phyloP scores from a whole-genome alignment of 2,113 vertebrate species.

The Syrrhaptes paradoxus region DNA sequence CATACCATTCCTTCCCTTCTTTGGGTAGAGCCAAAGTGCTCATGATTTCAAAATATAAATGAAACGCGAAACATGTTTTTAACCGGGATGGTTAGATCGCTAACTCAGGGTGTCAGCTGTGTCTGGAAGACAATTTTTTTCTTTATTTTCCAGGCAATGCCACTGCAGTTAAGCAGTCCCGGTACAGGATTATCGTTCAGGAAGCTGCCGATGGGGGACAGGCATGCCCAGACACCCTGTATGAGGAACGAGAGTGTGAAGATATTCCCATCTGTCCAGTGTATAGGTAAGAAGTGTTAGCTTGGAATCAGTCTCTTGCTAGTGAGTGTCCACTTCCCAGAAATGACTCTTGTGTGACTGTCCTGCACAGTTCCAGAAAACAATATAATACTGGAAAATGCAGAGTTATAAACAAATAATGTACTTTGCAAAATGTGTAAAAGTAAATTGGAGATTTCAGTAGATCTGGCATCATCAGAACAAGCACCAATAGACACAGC shows the following conservation, averaged over 20 bases:
- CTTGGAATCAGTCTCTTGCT: neutral
- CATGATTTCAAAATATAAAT: neutral
- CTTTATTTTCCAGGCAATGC: conserved; percentile 80
- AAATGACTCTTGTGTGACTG: neutral
- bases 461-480: neutral
- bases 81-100: neutral
- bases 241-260: conserved; percentile 96
- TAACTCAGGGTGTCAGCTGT: neutral
- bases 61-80: neutral
- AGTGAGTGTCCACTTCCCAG: neutral
- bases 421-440: neutral
- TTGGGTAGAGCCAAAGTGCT: neutral
- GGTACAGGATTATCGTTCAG: conserved; percentile 89
- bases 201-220: conserved; percentile 85
- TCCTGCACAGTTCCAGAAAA: neutral
- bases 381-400: neutral
- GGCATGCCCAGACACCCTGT: conserved; percentile 93
- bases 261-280: conserved; percentile 81
- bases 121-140: neutral
- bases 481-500: neutral
- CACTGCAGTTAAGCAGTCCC: conserved; percentile 83
- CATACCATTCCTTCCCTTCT: neutral
- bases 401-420: neutral
- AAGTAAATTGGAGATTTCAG: neutral
- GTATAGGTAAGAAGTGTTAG: conserved; percentile 80